Evolutionary conservation across 2,113 vertebrate genomes (phyloP).

Genomic region (Cyanoramphus novaezelandiae): DNA sequence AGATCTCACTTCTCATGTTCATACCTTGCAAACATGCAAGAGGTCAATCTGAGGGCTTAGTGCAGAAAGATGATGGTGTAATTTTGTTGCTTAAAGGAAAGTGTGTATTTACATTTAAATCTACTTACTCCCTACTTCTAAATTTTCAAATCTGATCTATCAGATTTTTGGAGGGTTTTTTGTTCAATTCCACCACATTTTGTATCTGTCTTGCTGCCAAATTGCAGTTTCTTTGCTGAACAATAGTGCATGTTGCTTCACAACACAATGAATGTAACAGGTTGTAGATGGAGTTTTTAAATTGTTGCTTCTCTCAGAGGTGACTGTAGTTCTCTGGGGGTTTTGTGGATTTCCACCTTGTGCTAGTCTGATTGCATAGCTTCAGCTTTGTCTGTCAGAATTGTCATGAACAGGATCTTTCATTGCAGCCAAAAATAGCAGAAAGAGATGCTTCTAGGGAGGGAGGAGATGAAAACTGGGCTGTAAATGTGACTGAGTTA

Average conservation of each 20-base stretch:
- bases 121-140: neutral
- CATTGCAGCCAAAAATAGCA: neutral
- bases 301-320: neutral
- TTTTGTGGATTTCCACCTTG: neutral
- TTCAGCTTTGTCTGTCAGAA: neutral
- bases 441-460: neutral
- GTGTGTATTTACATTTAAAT: neutral
- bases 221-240: neutral
- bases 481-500: neutral
- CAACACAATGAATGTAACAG: neutral
- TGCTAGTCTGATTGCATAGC: neutral
- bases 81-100: neutral
- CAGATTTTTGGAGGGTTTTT: neutral
- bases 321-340: neutral
- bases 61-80: neutral
- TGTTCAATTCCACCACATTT: neutral
- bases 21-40: neutral
- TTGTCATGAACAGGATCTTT: neutral
- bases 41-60: neutral
- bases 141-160: neutral
- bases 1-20: neutral
- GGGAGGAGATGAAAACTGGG: neutral
- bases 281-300: neutral
- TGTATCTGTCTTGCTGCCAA: neutral
- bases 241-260: neutral